Percentiles rank a stretch among this genome's conserved stretches.
Conservation (phyloP, 2,888 invertebrate genomes). For the Cylloceria caligata region DNA sequence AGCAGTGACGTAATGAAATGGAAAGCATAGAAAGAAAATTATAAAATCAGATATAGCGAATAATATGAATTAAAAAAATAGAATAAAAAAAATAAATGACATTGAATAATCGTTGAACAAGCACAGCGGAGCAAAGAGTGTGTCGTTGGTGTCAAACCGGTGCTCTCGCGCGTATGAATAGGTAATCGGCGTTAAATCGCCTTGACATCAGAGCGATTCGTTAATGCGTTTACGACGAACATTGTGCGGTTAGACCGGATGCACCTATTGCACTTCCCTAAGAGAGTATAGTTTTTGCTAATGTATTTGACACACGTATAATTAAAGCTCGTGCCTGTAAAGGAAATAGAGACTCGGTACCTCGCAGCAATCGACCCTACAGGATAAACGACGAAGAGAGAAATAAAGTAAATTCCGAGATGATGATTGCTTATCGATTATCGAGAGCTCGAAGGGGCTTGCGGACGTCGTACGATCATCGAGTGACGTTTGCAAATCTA, state of each 20-base stretch:
- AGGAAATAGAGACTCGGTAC: not conserved
- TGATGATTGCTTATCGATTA: conserved; percentile 37
- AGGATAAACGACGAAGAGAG: not conserved
- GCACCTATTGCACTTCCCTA: conserved; percentile 60
- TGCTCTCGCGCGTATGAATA: not conserved
- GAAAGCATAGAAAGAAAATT: not conserved
- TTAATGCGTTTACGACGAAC: conserved; percentile 14
- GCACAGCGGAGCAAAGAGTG: not conserved
- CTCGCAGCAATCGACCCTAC: not conserved
- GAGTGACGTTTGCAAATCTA: conserved; percentile 1
- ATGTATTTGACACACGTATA: conserved; percentile 11
- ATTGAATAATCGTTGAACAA: not conserved
- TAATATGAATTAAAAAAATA: too few relatives aligned
- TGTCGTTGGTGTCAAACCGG: too few relatives aligned
- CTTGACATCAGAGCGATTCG: conserved; percentile 15
- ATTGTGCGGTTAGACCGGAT: conserved; percentile 33
- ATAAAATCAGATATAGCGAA: not conserved
- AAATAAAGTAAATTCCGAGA: conserved; percentile 3
- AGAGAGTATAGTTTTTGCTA: not conserved
- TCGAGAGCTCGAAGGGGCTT: not conserved
- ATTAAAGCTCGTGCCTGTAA: not conserved
- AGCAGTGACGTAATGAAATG: too few relatives aligned
- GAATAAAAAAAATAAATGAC: not conserved
- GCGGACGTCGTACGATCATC: conserved; percentile 29
- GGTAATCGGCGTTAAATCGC: not conserved